phyloP scores from a whole-genome alignment of 2,888 invertebrate genomes.

The Phengaris arion region DNA sequence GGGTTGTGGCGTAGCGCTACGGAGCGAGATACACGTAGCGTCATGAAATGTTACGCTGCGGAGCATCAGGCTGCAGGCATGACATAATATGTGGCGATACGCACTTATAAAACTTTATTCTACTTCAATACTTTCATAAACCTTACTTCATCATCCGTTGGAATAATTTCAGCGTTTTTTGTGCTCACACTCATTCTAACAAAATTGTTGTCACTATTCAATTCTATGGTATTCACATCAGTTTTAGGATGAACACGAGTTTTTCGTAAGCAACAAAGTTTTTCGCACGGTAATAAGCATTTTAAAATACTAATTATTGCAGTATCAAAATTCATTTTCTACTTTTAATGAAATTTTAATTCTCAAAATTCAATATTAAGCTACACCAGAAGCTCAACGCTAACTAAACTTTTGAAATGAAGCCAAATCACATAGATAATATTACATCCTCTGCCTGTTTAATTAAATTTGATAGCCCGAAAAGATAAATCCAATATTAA shows the following conservation, averaged over 20 bases:
- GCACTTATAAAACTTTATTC: too few species aligned
- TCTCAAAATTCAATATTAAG: not conserved
- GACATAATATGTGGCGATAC: too few species aligned
- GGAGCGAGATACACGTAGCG: not conserved
- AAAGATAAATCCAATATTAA: slow-evolving; percentile 2
- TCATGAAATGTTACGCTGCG: not conserved
- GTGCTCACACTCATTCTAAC: not conserved
- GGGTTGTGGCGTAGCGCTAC: not conserved
- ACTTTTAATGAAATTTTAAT: slow-evolving; percentile 1
- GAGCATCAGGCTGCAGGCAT: too few species aligned
- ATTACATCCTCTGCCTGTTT: slow-evolving; percentile 16
- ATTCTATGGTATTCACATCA: not conserved
- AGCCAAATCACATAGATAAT: slow-evolving; percentile 11
- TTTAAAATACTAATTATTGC: not conserved
- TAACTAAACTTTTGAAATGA: slow-evolving; percentile 9
- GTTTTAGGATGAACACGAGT: not conserved
- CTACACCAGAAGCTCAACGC: not conserved
- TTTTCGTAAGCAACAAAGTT: slow-evolving; percentile 1
- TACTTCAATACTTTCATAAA: too few species aligned
- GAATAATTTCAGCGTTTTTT: not conserved
- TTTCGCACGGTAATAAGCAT: not conserved
- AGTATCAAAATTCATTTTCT: not conserved
- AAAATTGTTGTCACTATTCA: not conserved
- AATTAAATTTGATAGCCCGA: slow-evolving; percentile 14
- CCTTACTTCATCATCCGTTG: not conserved